Percentiles rank a stretch among this genome's conserved stretches.
Conservation (phyloP, 1,140 invertebrate genomes). For the Papilio polytes region DNA sequence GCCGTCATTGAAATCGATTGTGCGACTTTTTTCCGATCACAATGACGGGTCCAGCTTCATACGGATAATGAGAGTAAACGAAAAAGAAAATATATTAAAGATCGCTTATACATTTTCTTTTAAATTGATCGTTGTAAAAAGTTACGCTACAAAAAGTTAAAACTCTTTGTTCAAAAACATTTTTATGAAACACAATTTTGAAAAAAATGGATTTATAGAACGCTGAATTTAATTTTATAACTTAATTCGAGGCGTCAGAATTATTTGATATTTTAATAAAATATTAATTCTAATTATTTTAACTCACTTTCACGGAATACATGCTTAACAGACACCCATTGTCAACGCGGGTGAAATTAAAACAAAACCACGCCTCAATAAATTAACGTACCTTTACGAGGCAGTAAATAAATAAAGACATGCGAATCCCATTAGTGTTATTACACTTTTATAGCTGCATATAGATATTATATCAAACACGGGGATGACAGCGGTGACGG, state of each 20-base stretch:
- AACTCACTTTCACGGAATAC: constrained; percentile 30
- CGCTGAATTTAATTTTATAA: too few species aligned
- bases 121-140: constrained; percentile 7
- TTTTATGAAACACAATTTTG: not conserved
- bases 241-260: too few species aligned
- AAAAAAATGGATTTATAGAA: too few species aligned
- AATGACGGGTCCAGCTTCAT: constrained; percentile 26
- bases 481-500: constrained; percentile 54
- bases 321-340: constrained; percentile 42
- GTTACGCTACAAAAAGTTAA: not conserved
- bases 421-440: constrained; percentile 77
- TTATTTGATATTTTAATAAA: not conserved
- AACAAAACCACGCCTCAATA: constrained; percentile 67
- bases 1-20: constrained; percentile 42
- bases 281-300: constrained; percentile 4
- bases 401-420: constrained; percentile 75
- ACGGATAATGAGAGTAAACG: constrained; percentile 36
- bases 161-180: not conserved
- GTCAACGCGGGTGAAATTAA: constrained; percentile 62
- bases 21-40: constrained; percentile 46
- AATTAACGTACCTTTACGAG: constrained; percentile 71
- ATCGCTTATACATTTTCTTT: not conserved
- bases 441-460: constrained; percentile 69
- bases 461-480: constrained; percentile 60
- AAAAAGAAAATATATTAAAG: constrained; percentile 24